A percentile compares a stretch with the other conserved stretches of the same genome.
phyloP scores from a whole-genome alignment of 2,888 invertebrate genomes.

The Limnephilus marmoratus region DNA sequence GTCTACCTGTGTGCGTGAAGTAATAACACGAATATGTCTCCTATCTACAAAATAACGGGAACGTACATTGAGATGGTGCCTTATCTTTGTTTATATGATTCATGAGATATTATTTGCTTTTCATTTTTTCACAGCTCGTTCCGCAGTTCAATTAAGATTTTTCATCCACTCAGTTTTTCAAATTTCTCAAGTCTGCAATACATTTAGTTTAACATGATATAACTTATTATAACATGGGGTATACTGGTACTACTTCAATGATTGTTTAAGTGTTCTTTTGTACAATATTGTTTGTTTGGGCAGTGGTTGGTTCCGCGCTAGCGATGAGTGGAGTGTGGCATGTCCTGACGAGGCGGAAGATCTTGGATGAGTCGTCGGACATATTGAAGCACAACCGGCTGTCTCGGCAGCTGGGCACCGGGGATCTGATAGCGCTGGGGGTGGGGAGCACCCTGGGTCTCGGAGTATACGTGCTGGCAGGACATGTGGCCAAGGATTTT shows the following conservation, averaged over 20 bases:
- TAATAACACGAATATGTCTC: background rate
- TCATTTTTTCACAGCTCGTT: background rate
- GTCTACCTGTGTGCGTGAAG: conserved; percentile 28
- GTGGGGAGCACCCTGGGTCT: conserved; percentile 90
- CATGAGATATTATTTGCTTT: conserved; percentile 36
- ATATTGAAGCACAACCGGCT: conserved; percentile 73
- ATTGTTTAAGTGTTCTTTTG: background rate
- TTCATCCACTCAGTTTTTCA: conserved; percentile 6
- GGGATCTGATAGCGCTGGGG: conserved; percentile 89
- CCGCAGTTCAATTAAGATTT: conserved; percentile 39
- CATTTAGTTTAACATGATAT: background rate
- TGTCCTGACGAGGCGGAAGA: conserved; percentile 72
- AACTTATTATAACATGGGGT: background rate
- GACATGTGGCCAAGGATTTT: conserved; percentile 84
- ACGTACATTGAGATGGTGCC: conserved; percentile 29
- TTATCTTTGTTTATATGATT: conserved; percentile 56
- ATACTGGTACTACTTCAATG: background rate
- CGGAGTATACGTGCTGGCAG: conserved; percentile 91
- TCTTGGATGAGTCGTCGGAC: conserved; percentile 72
- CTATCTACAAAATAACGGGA: background rate
- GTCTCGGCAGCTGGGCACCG: conserved; percentile 81
- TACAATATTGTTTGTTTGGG: background rate
- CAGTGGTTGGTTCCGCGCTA: background rate
- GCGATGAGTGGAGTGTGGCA: conserved; percentile 58
- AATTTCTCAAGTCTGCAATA: background rate